phyloP scores from a whole-genome alignment of 2,113 vertebrate genomes.

The Brachypteracias leptosomus region DNA sequence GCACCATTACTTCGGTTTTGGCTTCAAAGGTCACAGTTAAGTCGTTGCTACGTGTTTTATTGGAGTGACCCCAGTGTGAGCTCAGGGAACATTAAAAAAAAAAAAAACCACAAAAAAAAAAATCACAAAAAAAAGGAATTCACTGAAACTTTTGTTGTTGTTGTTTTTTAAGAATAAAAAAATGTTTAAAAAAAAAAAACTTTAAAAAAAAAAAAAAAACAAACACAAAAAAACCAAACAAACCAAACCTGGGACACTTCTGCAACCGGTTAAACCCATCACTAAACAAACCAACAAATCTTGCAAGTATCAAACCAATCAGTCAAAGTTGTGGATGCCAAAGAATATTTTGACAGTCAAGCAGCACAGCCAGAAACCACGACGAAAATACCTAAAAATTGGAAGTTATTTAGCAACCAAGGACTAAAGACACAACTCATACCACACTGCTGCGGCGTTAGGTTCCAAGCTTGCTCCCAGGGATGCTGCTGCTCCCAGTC shows the following conservation, averaged over 20 bases:
- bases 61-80: conserved; percentile 83
- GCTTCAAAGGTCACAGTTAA: conserved; percentile 74
- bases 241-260: conserved; percentile 75
- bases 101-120: conserved; percentile 54
- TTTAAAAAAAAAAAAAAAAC: background rate
- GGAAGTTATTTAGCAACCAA: conserved; percentile 69
- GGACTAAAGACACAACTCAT: conserved; percentile 52
- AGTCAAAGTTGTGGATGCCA: conserved; percentile 80
- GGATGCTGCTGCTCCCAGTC: conserved; percentile 48
- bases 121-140: conserved; percentile 62
- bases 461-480: conserved; percentile 62
- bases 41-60: conserved; percentile 69
- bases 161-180: conserved; percentile 67
- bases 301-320: conserved; percentile 74
- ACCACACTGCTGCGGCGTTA: conserved; percentile 52
- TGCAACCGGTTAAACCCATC: conserved; percentile 74
- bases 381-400: too few species aligned
- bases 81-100: conserved; percentile 83
- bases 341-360: conserved; percentile 82
- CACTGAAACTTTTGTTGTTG: conserved; percentile 70
- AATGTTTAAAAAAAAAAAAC: background rate
- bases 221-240: too few species aligned
- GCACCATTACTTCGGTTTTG: conserved; percentile 68
- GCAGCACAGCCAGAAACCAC: conserved; percentile 80
- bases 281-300: conserved; percentile 55